phyloP scores from a whole-genome alignment of 2,888 invertebrate species.

The Polia nebulosa region DNA sequence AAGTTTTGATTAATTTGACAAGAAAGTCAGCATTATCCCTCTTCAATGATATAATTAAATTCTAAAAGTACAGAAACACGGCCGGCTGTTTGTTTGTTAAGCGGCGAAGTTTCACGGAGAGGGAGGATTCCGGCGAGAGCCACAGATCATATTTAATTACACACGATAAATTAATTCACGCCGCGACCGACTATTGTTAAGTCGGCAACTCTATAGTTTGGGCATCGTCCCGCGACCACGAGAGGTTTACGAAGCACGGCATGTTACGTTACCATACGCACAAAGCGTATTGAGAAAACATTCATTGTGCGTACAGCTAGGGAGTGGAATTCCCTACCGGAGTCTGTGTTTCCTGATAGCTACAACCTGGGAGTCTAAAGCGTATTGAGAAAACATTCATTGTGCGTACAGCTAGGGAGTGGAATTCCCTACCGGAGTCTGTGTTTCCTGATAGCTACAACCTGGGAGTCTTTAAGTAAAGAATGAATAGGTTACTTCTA shows the following conservation, averaged over 20 bases:
- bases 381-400: no score
- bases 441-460: no score
- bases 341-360: no score
- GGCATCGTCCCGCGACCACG: neutral
- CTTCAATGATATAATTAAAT: conserved; percentile 72
- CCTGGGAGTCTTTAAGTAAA: no score
- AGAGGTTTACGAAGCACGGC: neutral
- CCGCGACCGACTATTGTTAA: neutral
- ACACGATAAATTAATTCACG: conserved; percentile 23
- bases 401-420: no score
- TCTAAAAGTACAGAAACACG: conserved; percentile 61
- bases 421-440: no score
- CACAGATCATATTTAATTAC: conserved; percentile 40
- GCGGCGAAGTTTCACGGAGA: conserved; percentile 61
- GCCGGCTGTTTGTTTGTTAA: conserved; percentile 67
- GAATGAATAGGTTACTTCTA: no score
- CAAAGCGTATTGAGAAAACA: no score
- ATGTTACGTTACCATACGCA: no score
- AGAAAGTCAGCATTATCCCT: conserved; percentile 65
- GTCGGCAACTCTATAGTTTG: neutral
- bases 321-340: no score
- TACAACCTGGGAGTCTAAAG: no score
- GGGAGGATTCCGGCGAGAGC: conserved; percentile 10
- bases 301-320: no score
- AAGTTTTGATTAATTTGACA: conserved; percentile 70